A percentile compares a stretch with the other conserved stretches of the same genome.
phyloP scores from a whole-genome alignment of 2,888 invertebrate species.

The Diarsia dahlii region DNA sequence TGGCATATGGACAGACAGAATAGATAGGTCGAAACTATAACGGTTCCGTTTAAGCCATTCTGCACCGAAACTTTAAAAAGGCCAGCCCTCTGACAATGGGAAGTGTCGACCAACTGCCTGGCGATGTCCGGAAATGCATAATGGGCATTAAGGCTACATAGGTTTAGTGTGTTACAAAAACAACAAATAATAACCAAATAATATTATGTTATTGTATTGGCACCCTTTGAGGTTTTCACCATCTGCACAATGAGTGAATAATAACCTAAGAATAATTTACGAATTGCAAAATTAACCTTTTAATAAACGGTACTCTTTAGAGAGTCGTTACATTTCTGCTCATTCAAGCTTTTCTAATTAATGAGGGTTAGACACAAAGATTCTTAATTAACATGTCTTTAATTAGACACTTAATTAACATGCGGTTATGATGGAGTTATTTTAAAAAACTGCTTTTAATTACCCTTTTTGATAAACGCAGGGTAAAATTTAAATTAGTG shows the following conservation, averaged over 20 bases:
- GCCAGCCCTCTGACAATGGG: too few relatives aligned
- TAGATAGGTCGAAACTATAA: too few relatives aligned
- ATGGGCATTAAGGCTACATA: too few relatives aligned
- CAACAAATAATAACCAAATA: neutral
- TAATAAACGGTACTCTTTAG: conserved; percentile 52
- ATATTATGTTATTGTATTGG: neutral
- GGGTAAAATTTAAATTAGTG: neutral
- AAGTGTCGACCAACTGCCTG: neutral
- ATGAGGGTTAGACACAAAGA: conserved; percentile 68
- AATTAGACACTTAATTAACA: conserved; percentile 53
- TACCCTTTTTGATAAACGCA: neutral
- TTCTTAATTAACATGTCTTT: conserved; percentile 63
- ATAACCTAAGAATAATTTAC: conserved; percentile 21
- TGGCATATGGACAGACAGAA: too few relatives aligned
- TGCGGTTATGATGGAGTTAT: conserved; percentile 50
- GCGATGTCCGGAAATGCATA: neutral
- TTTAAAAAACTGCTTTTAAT: conserved; percentile 6
- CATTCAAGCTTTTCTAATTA: conserved; percentile 68
- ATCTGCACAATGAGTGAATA: neutral
- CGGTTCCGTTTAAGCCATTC: too few relatives aligned
- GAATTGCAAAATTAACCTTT: conserved; percentile 49
- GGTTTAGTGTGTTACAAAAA: neutral
- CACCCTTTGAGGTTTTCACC: neutral
- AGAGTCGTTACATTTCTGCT: conserved; percentile 65
- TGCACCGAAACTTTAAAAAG: too few relatives aligned